phyloP scores from a whole-genome alignment of 2,888 invertebrate species.

The Cyaniris semiargus region DNA sequence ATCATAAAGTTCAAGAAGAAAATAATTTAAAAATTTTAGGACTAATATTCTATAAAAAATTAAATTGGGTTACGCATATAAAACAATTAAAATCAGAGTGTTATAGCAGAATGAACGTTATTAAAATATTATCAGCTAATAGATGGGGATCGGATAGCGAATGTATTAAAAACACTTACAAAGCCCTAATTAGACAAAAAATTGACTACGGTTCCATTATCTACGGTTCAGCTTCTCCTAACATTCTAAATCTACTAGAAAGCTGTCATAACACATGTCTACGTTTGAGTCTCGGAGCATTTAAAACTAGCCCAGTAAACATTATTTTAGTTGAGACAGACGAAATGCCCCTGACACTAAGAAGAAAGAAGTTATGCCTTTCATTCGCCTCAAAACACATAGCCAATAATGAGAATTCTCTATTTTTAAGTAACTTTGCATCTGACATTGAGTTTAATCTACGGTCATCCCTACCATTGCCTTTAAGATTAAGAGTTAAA shows the following conservation, averaged over 20 bases:
- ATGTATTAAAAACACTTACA: conserved; percentile 1
- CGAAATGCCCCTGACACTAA: neutral
- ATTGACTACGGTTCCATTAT: no score
- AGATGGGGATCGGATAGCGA: neutral
- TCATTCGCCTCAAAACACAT: neutral
- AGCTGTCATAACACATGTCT: no score
- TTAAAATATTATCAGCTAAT: neutral
- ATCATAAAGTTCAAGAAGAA: neutral
- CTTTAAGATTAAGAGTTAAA: neutral
- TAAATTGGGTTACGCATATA: neutral
- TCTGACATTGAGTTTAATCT: neutral
- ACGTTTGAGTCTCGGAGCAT: neutral
- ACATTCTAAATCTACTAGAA: no score
- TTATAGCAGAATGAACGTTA: neutral
- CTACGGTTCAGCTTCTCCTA: no score
- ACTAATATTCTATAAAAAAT: neutral
- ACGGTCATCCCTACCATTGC: neutral
- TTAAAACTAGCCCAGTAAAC: neutral
- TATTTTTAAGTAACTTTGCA: neutral
- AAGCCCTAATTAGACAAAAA: no score
- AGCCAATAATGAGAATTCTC: neutral
- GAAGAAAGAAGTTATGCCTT: no score
- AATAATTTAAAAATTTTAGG: neutral
- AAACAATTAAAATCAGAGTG: neutral
- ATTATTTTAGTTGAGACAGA: neutral